Base-by-base conservation (phyloP, 2,113 vertebrate species). In the Carassius carassius region DNA sequence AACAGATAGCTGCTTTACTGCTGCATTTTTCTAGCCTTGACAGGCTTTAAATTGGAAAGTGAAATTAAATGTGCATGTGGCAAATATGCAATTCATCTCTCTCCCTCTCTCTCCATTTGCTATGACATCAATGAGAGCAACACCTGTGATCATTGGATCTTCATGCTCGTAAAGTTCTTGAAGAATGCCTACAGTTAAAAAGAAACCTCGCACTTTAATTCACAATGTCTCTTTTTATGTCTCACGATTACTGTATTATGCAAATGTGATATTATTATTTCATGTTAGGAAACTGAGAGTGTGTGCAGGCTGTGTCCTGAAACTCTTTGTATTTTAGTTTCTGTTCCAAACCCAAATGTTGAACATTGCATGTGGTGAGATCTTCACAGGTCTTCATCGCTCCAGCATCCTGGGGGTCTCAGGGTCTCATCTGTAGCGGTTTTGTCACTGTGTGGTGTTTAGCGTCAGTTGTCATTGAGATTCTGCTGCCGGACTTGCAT, bases 261-360 rank as follows among this genome's bases (percentile, higher is more conserved):
- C 73, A 65, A 84, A 84, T 54, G 44, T 41, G 12, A 5, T 19
- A 78, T 69, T 49, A 67, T 41, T 78, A 56, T 84, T 56, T 41
- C 62, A 84, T 78, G 58, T 67, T 16, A 25, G 62, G 32, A 78
- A 84, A 32, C 23, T 0, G 54, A 67, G 25, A 56, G 16, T 0
- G 19, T 58, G 44, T 75, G 58, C 62, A 10, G 35, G 56, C 29
- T 19, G 5, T 65, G 44, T 75, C 14, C 51, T 16, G 8, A 32
- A 83, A 49, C 80, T 16, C 14, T n/a, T 21, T 69, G 19, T 49
- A 19, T 62, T n/a, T 47, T 14, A 58, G 44, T 23, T 41, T 49
- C 25, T 49, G 47, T 49, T 14, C 47, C 3, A 12, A 51, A 51
- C 49, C 16, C 49, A 51, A 16, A 51, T 51, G 4, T 51, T 51